A percentile compares a stretch with the other conserved stretches of the same genome.
Evolutionary conservation across 2,797 vertebrate species (phyloP).

Genomic region (Echiichthys vipera): DNA sequence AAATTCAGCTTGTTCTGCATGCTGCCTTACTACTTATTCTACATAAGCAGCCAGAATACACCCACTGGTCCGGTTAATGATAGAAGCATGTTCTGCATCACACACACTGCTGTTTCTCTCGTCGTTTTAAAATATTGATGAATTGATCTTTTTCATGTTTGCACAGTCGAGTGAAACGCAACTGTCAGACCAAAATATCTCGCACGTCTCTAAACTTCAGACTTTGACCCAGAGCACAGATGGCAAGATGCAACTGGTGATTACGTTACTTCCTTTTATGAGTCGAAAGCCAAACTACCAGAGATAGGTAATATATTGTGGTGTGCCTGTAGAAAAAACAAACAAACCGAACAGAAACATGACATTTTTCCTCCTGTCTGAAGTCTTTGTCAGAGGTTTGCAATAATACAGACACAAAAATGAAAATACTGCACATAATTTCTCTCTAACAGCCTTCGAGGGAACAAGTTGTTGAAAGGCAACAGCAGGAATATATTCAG

Average conservation of each 20-base stretch:
- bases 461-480: neutral
- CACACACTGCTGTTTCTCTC: neutral
- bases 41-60: neutral
- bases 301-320: neutral
- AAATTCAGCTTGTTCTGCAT: conserved; percentile 4
- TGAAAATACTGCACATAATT: neutral
- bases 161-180: neutral
- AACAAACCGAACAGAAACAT: neutral
- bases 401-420: neutral
- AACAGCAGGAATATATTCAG: neutral
- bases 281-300: neutral
- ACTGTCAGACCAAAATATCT: neutral
- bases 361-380: neutral
- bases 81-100: neutral
- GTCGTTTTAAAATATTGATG: neutral
- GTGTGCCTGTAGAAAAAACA: neutral
- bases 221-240: conserved; percentile 24
- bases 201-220: neutral
- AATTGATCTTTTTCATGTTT: conserved; percentile 14
- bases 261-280: conserved; percentile 10
- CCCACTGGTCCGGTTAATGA: neutral
- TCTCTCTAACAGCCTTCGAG: neutral
- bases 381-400: neutral
- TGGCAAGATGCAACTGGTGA: neutral
- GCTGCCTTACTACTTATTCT: neutral